Evolutionary conservation across 2,797 vertebrate genomes (phyloP).

Genomic region (Catamblyrhynchus diadema): DNA sequence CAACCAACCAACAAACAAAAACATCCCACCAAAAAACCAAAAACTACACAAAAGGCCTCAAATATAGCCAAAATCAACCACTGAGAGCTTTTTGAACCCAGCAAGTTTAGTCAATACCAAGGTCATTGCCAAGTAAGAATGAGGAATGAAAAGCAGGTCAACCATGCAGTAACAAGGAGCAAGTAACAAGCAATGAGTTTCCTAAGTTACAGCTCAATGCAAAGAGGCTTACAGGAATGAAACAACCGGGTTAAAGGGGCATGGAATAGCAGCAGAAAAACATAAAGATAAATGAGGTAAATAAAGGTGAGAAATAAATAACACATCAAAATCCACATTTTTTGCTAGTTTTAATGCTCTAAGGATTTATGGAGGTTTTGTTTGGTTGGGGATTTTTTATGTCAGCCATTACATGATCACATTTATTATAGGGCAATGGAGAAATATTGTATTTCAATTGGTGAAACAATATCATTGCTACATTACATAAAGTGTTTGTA

Average conservation of each 20-base stretch:
- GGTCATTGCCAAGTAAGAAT: background rate
- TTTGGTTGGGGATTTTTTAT: accelerated
- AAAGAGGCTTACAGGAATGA: background rate
- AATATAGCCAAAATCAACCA: background rate
- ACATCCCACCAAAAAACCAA: background rate
- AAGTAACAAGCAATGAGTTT: background rate
- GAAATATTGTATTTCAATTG: background rate
- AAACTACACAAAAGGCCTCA: accelerated
- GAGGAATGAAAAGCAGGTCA: background rate
- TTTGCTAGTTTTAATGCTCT: background rate
- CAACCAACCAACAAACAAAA: accelerated
- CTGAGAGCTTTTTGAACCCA: background rate
- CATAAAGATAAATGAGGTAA: background rate
- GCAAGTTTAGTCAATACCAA: background rate
- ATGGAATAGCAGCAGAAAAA: background rate
- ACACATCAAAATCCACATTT: background rate
- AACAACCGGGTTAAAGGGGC: background rate
- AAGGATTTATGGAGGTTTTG: background rate
- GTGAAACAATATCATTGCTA: background rate
- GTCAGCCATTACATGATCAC: background rate
- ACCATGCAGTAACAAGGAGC: background rate
- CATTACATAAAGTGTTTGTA: background rate
- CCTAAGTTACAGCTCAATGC: background rate
- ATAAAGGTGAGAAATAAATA: background rate
- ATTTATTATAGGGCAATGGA: background rate